These are phyloP conservation scores for Cygnus buccinator DNA, from an alignment of 2,113 vertebrate genomes.

Conservation along the genomic window DNA sequence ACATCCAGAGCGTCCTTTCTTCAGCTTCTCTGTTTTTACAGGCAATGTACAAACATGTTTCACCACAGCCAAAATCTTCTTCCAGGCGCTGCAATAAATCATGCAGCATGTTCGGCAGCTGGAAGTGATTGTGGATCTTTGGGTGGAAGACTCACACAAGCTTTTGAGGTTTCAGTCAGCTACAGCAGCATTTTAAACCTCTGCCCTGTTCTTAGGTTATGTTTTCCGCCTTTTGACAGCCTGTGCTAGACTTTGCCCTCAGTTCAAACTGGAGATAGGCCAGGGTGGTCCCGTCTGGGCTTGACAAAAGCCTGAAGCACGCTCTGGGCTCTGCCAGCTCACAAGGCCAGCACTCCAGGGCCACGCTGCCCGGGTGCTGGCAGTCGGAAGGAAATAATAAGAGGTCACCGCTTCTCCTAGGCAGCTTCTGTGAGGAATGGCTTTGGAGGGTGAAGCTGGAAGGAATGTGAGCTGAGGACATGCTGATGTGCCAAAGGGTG, in stretches of 20 bases:
- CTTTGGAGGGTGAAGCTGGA: background rate
- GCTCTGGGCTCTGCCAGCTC: background rate
- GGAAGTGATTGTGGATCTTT: constrained; percentile 21
- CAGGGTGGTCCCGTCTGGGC: background rate
- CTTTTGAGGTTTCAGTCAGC: constrained; percentile 19
- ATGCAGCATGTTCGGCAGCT: background rate
- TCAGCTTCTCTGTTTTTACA: constrained; percentile 43
- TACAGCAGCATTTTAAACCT: constrained; percentile 20
- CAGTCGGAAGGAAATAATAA: background rate
- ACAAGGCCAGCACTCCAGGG: accelerated
- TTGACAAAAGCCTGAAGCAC: background rate
- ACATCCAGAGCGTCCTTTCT: background rate
- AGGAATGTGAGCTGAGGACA: background rate
- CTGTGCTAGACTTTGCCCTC: background rate
- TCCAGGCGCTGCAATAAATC: constrained; percentile 43
- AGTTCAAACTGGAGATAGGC: background rate
- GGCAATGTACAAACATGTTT: background rate
- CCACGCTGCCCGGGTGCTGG: background rate
- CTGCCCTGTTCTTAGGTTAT: background rate
- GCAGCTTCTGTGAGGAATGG: accelerated
- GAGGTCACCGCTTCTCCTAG: background rate
- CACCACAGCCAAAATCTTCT: constrained; percentile 37
- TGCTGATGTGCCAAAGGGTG: background rate
- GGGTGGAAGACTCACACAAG: background rate
- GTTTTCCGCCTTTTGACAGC: background rate